Evolutionary conservation across 2,888 invertebrate genomes (phyloP), one percentile per base, ranked within the genome.

Genomic region (Melipona beecheii): DNA sequence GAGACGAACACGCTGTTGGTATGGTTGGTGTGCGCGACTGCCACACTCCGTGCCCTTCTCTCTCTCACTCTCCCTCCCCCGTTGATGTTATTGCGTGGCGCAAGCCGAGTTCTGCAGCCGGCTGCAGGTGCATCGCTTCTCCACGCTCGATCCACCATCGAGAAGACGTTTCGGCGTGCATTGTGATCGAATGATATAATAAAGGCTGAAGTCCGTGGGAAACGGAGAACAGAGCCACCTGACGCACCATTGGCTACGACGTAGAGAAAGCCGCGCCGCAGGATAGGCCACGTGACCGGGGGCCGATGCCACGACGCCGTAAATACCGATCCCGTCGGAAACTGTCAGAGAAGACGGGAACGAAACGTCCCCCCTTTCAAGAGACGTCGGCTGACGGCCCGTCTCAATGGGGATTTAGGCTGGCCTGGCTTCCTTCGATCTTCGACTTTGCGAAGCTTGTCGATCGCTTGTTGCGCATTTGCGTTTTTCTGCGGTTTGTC

Each of bases 151-250:
- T 90, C 89, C 60, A 60, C 24, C 81, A 56, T 31, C 62, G 77
- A 87, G 91, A 78, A 88, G 91, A 90, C 86, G 90, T 92, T 92
- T 92, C 92, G 91, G 91, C 90, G 92, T 91, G 90, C 93, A 93
- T 93, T 93, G 93, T 93, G 93, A 93, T 93, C 93, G 93, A 92
- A 90, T 93, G 93, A 93, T 93, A 93, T 93, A 93, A 93, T 93
- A 93, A 92, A 92, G 91, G 92, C 89, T 89, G 91, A 92, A 90
- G 92, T 89, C 92, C 93, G 93, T 93, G 93, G 92, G 93, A 93
- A 93, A 93, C 91, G 89, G 89, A 91, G 90, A 92, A 91, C 91
- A 89, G 87, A 90, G 89, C 93, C 93, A 93, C 92, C 93, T 93
- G 93, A 93, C 92, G 92, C 92, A 90, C 90, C 91, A 90, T 91